Evolutionary conservation across 2,797 vertebrate genomes (phyloP).

Genomic region (Vireo griseus): DNA sequence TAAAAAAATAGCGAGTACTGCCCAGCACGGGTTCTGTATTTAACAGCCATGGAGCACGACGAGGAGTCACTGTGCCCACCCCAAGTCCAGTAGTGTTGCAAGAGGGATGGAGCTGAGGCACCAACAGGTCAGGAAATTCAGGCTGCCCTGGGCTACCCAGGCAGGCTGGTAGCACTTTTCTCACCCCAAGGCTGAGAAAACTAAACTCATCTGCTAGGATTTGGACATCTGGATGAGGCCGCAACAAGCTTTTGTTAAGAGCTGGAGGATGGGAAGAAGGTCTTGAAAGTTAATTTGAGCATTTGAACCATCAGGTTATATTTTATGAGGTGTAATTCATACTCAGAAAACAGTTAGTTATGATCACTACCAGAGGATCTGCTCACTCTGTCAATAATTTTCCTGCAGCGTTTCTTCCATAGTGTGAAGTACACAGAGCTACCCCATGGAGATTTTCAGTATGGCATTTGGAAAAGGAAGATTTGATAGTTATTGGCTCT

Average conservation of each 20-base stretch:
- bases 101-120: neutral
- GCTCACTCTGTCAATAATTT: neutral
- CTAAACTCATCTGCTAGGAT: accelerated
- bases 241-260: neutral
- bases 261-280: neutral
- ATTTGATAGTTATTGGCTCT: neutral
- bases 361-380: neutral
- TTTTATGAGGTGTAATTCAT: neutral
- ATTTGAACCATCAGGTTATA: neutral
- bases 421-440: neutral
- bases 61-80: neutral
- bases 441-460: neutral
- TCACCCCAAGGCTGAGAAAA: neutral
- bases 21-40: neutral
- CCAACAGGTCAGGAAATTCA: neutral
- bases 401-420: neutral
- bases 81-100: neutral
- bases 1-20: neutral
- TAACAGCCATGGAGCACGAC: neutral
- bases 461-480: neutral
- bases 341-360: neutral
- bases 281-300: neutral
- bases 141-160: neutral
- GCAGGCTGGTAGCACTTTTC: neutral
- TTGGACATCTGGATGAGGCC: neutral